Evolutionary conservation across 2,797 vertebrate genomes (phyloP).

Genomic region (Peromyscus aztecus): DNA sequence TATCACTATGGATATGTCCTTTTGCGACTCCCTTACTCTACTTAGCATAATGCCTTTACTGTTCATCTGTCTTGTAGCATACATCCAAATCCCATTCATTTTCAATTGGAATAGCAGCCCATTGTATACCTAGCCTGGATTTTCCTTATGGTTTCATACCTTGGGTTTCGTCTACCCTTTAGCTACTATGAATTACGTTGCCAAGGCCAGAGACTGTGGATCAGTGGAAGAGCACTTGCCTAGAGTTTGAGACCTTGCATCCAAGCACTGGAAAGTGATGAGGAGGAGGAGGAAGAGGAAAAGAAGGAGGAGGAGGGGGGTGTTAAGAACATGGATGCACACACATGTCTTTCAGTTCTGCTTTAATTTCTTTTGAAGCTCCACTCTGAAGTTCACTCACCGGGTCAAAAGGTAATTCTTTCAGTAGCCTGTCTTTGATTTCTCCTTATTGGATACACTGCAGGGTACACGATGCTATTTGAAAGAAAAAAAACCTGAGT

Average conservation of each 20-base stretch:
- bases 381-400: background rate
- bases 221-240: background rate
- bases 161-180: background rate
- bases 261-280: background rate
- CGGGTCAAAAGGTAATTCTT: background rate
- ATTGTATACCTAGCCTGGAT: background rate
- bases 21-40: background rate
- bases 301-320: background rate
- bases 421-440: background rate
- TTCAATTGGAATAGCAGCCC: background rate
- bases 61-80: background rate
- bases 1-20: background rate
- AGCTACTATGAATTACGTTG: background rate
- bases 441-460: background rate
- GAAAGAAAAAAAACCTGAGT: background rate
- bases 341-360: background rate
- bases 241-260: background rate
- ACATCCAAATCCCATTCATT: background rate
- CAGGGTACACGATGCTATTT: background rate
- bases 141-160: background rate
- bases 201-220: background rate
- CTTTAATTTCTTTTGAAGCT: background rate
- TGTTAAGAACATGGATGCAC: background rate
- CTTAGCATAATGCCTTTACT: background rate
- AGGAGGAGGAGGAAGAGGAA: background rate